Conservation (phyloP, 2,113 vertebrate genomes). For the Lepus americanus region DNA sequence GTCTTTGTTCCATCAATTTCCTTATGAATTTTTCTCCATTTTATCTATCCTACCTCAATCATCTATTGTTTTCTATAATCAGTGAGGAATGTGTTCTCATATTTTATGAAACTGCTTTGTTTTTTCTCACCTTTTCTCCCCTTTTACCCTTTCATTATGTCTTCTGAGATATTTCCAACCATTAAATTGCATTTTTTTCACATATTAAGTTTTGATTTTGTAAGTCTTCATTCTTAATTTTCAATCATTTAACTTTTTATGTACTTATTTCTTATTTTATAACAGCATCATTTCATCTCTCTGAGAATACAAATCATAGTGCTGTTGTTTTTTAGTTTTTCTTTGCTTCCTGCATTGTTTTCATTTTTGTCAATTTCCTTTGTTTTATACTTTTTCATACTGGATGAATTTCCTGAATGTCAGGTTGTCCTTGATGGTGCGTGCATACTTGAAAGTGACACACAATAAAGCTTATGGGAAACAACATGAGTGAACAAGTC, state of each 20-base stretch:
- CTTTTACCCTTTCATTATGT: constrained; percentile 4
- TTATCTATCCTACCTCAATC: background rate
- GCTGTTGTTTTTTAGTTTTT: background rate
- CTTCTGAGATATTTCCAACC: background rate
- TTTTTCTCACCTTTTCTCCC: background rate
- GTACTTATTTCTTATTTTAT: background rate
- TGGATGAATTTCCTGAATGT: background rate
- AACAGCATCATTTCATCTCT: background rate
- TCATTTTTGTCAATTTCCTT: constrained; percentile 6
- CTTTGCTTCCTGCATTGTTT: background rate
- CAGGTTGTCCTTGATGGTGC: background rate
- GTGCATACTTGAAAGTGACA: background rate
- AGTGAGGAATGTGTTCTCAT: background rate
- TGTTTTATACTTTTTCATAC: constrained; percentile 10
- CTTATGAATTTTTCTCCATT: background rate
- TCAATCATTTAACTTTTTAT: background rate
- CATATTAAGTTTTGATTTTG: background rate
- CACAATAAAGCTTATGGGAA: background rate
- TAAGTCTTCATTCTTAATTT: background rate
- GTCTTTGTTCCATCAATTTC: background rate
- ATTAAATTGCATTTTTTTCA: background rate
- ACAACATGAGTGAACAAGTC: background rate
- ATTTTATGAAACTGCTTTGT: background rate
- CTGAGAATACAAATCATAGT: background rate
- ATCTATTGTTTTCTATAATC: background rate